These are phyloP conservation scores for Drosophila hamatofila DNA, from an alignment of 2,888 invertebrate species.

Conservation along the genomic window DNA sequence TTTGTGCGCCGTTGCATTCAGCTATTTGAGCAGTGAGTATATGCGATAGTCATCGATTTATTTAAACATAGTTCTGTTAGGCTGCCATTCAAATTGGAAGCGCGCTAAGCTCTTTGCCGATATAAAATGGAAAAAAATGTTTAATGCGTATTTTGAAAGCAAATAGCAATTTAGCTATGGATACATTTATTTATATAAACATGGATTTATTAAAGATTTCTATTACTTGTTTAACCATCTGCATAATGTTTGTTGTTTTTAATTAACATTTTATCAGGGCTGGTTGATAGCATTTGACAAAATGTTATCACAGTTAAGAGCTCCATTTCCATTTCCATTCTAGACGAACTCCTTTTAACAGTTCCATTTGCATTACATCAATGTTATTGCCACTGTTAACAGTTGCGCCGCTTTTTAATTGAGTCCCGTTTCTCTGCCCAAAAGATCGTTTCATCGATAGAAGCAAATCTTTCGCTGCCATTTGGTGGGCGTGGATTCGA, in stretches of 20 bases:
- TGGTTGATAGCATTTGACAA: too few species aligned
- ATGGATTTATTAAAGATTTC: too few species aligned
- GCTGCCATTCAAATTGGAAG: background rate
- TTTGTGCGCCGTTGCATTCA: background rate
- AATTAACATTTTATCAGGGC: background rate
- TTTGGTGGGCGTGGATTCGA: slow-evolving; percentile 87
- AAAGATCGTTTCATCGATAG: slow-evolving; percentile 85
- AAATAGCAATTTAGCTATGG: background rate
- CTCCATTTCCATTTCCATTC: background rate
- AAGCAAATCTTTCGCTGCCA: slow-evolving; percentile 91
- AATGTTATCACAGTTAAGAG: background rate
- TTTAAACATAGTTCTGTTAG: slow-evolving; percentile 6
- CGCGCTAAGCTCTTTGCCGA: too few species aligned
- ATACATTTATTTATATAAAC: background rate
- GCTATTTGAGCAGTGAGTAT: background rate
- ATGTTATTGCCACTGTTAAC: background rate
- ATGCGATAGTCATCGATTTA: slow-evolving; percentile 17
- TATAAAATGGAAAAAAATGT: background rate
- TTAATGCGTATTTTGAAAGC: too few species aligned
- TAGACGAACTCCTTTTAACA: too few species aligned
- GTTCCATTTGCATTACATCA: background rate
- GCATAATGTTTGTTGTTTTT: too few species aligned
- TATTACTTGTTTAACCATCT: too few species aligned
- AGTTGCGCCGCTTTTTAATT: background rate
- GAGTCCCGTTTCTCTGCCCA: too few species aligned